Percentiles rank a stretch among this genome's conserved stretches.
phyloP scores from a whole-genome alignment of 2,113 vertebrate species.

The Trematomus loennbergii region DNA sequence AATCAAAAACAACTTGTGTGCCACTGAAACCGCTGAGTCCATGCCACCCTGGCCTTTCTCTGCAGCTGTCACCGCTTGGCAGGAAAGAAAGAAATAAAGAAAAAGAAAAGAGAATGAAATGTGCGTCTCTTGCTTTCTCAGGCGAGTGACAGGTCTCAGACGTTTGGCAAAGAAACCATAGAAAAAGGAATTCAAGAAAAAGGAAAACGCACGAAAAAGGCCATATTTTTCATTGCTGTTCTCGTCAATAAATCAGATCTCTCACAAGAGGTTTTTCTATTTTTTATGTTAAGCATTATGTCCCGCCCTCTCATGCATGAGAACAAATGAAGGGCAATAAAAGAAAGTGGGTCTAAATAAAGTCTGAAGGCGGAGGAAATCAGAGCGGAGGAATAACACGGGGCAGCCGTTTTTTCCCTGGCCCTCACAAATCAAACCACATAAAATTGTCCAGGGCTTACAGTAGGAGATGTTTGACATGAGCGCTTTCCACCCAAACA shows the following conservation, averaged over 20 bases:
- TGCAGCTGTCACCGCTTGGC: constrained; percentile 65
- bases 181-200: neutral
- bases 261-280: constrained; percentile 43
- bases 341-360: constrained; percentile 52
- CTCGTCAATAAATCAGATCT: constrained; percentile 64
- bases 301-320: constrained; percentile 12
- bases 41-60: constrained; percentile 65
- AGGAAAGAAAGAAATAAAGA: neutral
- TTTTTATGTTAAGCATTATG: neutral
- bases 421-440: constrained; percentile 63
- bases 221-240: constrained; percentile 57
- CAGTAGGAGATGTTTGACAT: constrained; percentile 68
- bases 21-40: constrained; percentile 68
- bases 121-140: neutral
- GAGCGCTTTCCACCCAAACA: constrained; percentile 43
- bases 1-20: constrained; percentile 72
- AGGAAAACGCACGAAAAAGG: neutral
- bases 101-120: constrained; percentile 31
- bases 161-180: constrained; percentile 47
- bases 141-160: constrained; percentile 57
- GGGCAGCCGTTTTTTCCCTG: constrained; percentile 3
- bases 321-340: constrained; percentile 58
- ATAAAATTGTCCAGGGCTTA: constrained; percentile 57
- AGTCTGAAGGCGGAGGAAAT: constrained; percentile 67
- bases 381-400: constrained; percentile 81